phyloP scores from a whole-genome alignment of 1,140 invertebrate genomes.

The Orchestia grillus region DNA sequence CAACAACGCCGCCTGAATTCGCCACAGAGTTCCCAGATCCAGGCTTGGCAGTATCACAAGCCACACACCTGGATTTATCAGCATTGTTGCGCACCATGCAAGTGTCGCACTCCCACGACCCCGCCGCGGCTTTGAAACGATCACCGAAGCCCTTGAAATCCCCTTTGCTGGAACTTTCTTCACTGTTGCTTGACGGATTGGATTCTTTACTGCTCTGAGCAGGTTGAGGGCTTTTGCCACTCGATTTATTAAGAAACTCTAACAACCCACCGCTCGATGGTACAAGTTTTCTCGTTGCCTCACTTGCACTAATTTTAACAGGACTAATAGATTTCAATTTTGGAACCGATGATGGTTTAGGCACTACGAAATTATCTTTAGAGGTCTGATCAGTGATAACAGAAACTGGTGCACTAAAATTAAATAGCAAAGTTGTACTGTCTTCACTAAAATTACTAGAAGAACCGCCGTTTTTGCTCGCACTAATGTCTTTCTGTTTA shows the following conservation, averaged over 20 bases:
- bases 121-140: conserved; percentile 74
- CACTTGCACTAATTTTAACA: conserved; percentile 9
- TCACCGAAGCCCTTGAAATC: conserved; percentile 72
- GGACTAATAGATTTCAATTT: conserved; percentile 14
- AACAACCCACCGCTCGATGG: neutral
- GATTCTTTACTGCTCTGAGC: neutral
- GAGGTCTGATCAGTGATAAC: conserved; percentile 24
- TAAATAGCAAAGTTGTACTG: conserved; percentile 48
- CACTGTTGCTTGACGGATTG: conserved; percentile 56
- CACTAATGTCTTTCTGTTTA: conserved; percentile 34
- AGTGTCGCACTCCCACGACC: conserved; percentile 78
- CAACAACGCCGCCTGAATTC: neutral
- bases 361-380: conserved; percentile 39
- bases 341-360: conserved; percentile 40
- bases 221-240: conserved; percentile 2
- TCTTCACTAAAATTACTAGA: conserved; percentile 42
- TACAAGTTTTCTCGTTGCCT: conserved; percentile 11
- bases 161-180: conserved; percentile 55
- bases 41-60: conserved; percentile 78
- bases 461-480: neutral
- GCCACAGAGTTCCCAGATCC: conserved; percentile 64
- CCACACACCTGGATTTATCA: conserved; percentile 76
- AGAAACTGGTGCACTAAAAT: conserved; percentile 50
- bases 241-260: conserved; percentile 35
- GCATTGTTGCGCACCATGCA: conserved; percentile 79